Base-by-base conservation (phyloP, 1,140 invertebrate species). In the Campoletis sonorensis region DNA sequence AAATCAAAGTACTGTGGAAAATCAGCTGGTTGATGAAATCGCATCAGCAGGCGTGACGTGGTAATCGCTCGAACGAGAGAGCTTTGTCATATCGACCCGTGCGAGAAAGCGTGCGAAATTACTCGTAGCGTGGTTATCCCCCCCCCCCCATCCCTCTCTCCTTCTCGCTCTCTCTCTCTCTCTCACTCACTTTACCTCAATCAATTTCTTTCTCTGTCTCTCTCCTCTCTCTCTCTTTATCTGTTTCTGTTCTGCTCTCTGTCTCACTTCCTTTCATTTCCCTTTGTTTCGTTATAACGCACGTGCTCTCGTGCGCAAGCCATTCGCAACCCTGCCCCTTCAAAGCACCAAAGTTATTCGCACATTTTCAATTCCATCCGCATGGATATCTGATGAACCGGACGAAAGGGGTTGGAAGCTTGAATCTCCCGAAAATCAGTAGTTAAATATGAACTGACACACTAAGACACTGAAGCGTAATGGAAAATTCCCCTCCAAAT, bases 21-120 rank as follows among this genome's bases (percentile, higher is more conserved):
- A 78, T 78, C 76, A 78, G 54, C 76, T 78, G 76, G 61, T 78
- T 61, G 76, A 64, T 78, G 49, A 78, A 78, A 78, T 78, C 76
- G 76, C 76, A 78, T 78, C 76, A 64, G 54, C 76, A 78, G 58
- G 76, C 76, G 76, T 78, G 76, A 78, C 76, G 76, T 33, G 54
- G 76, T 78, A 78, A 78, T 78, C 76, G 76, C 21, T 78, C 58
- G 76, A 67, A 67, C 76, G 54, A 77, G 54, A 78, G 58, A 61
- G 76, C 67, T 33, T 16, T 78, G 76, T 78, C 61, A 58, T 78
- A 78, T 78, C 76, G 76, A 78, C 67, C 76, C 61, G 76, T 40
- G 23, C 67, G 67, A 70, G 67, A 58, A 78, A 78, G 76, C 76
- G 76, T 78, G 76, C 76, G 45, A 78, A 78, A 78, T 78, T 78